A percentile compares a stretch with the other conserved stretches of the same genome.
Conservation (phyloP, 1,140 invertebrate species). For the Apolygus lucorum region DNA sequence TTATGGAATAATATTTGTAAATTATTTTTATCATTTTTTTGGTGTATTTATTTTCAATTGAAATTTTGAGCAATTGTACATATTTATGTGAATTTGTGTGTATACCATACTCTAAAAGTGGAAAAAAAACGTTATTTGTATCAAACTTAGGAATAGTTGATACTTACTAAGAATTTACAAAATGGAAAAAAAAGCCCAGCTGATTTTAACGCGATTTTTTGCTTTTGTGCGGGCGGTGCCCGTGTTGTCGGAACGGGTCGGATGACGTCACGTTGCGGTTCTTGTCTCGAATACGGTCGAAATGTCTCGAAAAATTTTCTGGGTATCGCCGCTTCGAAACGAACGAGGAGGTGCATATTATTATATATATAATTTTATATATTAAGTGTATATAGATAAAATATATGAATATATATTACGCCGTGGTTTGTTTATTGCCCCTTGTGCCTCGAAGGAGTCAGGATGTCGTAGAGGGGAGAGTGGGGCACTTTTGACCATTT, state of each 20-base stretch:
- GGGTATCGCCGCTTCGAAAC: background rate
- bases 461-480: too few relatives aligned
- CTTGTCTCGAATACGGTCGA: background rate
- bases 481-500: too few relatives aligned
- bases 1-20: background rate
- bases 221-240: background rate
- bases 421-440: background rate
- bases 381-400: constrained; percentile 9
- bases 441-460: too few relatives aligned
- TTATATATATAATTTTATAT: constrained; percentile 1
- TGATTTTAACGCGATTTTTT: background rate
- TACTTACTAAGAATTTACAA: background rate
- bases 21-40: constrained; percentile 23
- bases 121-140: constrained; percentile 1
- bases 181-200: background rate
- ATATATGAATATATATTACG: background rate
- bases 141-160: constrained; percentile 6
- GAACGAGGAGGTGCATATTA: constrained; percentile 1
- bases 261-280: background rate
- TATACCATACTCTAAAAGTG: constrained; percentile 8
- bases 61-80: constrained; percentile 22
- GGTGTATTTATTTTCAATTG: constrained; percentile 27
- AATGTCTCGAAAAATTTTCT: background rate
- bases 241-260: background rate
- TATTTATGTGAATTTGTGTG: constrained; percentile 29